Evolutionary conservation across 2,113 vertebrate species (phyloP), one percentile per base, ranked within the genome.

Genomic region (Prolemur simus): DNA sequence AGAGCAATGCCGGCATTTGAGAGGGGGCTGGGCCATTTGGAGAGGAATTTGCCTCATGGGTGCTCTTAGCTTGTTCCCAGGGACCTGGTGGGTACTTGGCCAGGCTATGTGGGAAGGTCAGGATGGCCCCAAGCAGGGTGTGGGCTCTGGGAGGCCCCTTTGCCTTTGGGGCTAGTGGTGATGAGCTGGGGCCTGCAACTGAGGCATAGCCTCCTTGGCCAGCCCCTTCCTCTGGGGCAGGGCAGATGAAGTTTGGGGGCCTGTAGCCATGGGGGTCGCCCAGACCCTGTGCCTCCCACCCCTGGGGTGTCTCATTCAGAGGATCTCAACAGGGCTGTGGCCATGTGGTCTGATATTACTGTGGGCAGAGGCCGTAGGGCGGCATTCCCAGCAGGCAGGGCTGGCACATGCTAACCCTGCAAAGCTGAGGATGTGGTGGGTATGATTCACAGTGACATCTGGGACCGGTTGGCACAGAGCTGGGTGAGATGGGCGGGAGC

Each of bases 391-490:
- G 90, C 39, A 77, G 78, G 91, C 87, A 42, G 34, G 60, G n/a
- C 85, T 88, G 83, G 88, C 91, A 77, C 81, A 58, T 12, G 29
- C 37, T 90, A 92, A 85, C 94, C 84, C 78, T 73, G 63, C 85
- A 88, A 68, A 32, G 58, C 85, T 60, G 56, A 49, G 74, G 93
- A 73, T 78, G 87, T 34, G 74, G 83, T 91, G 52, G 80, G 69
- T 64, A 66, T 97, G 97, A 97, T 76, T 97, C 97, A 95, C 58
- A 76, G 18, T 63, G 96, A 69, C 95, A 92, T 96, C 89, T 95
- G 93, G 97, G 69, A 47, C 92, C 47, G 34, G 60, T 32, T 94
- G 96, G 81, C 95, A 77, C 42, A 52, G 49, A 66, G 69, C 83
- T 93, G 95, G 66, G 77, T 18, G 56, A 96, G 94, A 97, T 2